A percentile compares a stretch with the other conserved stretches of the same genome.
Evolutionary conservation across 2,113 vertebrate species (phyloP).

Genomic region (Neomonachus schauinslandi): DNA sequence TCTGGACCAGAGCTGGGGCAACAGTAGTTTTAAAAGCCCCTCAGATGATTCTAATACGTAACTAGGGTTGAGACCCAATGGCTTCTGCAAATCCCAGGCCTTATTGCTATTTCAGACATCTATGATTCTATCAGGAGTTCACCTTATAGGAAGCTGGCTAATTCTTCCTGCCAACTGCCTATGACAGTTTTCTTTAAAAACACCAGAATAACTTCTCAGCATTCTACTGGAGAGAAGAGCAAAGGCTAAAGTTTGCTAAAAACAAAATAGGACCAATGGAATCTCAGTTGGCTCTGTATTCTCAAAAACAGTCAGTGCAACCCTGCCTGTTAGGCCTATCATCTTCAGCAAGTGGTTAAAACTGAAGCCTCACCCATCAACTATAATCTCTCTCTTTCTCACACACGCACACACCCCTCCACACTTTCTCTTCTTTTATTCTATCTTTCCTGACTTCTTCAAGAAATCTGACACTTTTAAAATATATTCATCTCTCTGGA

Average conservation of each 20-base stretch:
- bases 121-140: neutral
- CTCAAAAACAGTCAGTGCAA: neutral
- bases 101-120: neutral
- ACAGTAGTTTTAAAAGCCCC: neutral
- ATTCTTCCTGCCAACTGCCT: neutral
- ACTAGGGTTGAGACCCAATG: neutral
- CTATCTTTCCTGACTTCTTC: neutral
- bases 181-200: neutral
- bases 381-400: neutral
- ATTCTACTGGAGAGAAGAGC: neutral
- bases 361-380: neutral
- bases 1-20: neutral
- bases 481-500: neutral
- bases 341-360: neutral
- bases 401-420: neutral
- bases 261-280: neutral
- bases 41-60: neutral
- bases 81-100: neutral
- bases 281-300: neutral
- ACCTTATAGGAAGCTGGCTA: neutral
- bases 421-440: neutral
- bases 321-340: neutral
- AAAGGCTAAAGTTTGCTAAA: neutral
- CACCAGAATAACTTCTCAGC: neutral
- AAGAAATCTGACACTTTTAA: neutral